phyloP scores from a whole-genome alignment of 2,888 invertebrate genomes.

The Amblyjoppa proteus region DNA sequence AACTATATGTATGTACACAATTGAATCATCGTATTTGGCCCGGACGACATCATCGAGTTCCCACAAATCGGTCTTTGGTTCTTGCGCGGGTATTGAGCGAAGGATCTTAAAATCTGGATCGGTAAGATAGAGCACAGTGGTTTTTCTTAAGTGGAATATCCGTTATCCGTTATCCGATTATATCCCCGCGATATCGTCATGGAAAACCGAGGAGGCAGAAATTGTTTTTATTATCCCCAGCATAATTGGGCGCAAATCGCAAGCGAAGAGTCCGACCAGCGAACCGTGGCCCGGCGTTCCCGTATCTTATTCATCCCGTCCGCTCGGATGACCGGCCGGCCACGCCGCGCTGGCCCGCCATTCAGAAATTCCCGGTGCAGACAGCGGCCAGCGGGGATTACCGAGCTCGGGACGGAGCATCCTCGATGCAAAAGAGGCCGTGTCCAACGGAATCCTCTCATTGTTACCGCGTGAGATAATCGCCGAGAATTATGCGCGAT shows the following conservation, averaged over 20 bases:
- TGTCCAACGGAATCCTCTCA: conserved; percentile 19
- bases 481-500: conserved; percentile 43
- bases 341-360: conserved; percentile 67
- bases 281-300: not conserved
- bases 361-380: conserved; percentile 7
- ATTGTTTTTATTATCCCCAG: too few relatives aligned
- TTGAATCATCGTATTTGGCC: conserved; percentile 28
- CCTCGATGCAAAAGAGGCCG: conserved; percentile 72
- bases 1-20: conserved; percentile 5
- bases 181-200: too few relatives aligned
- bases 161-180: too few relatives aligned
- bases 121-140: too few relatives aligned
- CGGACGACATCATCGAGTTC: not conserved
- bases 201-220: too few relatives aligned
- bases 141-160: too few relatives aligned
- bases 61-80: conserved; percentile 9
- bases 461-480: conserved; percentile 20
- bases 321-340: conserved; percentile 25
- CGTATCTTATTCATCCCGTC: conserved; percentile 67
- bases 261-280: too few relatives aligned
- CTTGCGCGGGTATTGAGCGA: conserved; percentile 1
- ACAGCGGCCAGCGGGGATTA: conserved; percentile 74
- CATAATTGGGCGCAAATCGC: too few relatives aligned
- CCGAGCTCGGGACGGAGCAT: conserved; percentile 74
- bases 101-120: conserved; percentile 17